Evolutionary conservation across 2,113 vertebrate genomes (phyloP).

Genomic region (Macrotus californicus): DNA sequence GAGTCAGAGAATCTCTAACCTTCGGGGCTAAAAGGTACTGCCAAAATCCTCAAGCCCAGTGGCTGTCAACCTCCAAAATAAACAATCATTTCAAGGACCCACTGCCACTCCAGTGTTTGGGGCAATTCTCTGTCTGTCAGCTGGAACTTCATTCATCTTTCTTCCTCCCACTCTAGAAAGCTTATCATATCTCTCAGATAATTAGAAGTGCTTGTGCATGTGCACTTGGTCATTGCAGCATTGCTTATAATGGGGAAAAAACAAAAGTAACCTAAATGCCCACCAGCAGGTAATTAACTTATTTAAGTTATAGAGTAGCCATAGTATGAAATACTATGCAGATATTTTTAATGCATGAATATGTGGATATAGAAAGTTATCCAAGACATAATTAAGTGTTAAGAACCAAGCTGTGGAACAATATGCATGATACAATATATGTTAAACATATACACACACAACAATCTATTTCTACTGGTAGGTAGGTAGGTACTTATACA

Average conservation of each 20-base stretch:
- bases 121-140: neutral
- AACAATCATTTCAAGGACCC: neutral
- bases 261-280: neutral
- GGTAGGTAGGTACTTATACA: neutral
- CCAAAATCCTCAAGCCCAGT: neutral
- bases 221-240: neutral
- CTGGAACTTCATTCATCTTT: neutral
- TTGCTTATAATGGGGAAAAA: neutral
- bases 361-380: neutral
- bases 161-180: neutral
- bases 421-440: neutral
- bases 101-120: neutral
- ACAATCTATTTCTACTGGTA: neutral
- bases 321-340: neutral
- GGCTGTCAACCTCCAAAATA: neutral
- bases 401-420: neutral
- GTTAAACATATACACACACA: neutral
- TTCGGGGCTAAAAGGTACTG: neutral
- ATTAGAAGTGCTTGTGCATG: neutral
- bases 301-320: neutral
- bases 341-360: neutral
- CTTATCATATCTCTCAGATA: neutral
- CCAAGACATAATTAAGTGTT: neutral
- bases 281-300: neutral
- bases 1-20: neutral